Base-by-base conservation (phyloP, 1,140 invertebrate genomes). In the Stegodyphus mimosarum region DNA sequence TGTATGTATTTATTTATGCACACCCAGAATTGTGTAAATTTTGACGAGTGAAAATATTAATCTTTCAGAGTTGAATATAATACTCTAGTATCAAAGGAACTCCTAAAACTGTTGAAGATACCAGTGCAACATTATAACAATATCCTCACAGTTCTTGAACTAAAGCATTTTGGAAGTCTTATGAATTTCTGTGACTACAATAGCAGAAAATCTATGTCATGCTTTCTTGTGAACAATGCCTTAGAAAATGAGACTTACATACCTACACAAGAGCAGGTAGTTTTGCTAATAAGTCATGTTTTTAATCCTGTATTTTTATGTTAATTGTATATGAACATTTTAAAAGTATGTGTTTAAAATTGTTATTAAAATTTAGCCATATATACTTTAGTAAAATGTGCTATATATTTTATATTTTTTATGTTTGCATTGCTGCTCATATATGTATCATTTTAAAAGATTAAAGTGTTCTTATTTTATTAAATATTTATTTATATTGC, bases 101-200 rank as follows among this genome's bases (percentile, higher is more conserved):
- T 99, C 86, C 95, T 95, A 87, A 94, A 96, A 88, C 93, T 99
- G 72, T 93, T 99, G 89, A 97, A 97, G 90, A 95, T 99, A 72
- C 98, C 98, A 9, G 93, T 98, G 15, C 97, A 99, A 89, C 95
- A 95, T 89, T 99, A 99, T 90, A 97, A 97, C 90, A 96, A 99
- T 90, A 93, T 98, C 13, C 91, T 98, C 33, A 96, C 95, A 0
- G 93, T 99, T 4, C 88, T 93, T 9, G 89, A 92, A 81, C 90
- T 98, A 77, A 93, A 95, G 88, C 94, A 97, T 91, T 99, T 95
- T 89, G 94, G 94, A 9, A 94, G 94, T 6, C 91, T 99, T 10
- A 93, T 99, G 88, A 93, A 95, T 50, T 95, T 96, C 89, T 95
- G 99, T 89, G 97, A 99, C 91, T 97, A 95, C 87, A 93, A 94